Conservation (phyloP, 1,140 invertebrate genomes). For the Trigoniulus corallinus region DNA sequence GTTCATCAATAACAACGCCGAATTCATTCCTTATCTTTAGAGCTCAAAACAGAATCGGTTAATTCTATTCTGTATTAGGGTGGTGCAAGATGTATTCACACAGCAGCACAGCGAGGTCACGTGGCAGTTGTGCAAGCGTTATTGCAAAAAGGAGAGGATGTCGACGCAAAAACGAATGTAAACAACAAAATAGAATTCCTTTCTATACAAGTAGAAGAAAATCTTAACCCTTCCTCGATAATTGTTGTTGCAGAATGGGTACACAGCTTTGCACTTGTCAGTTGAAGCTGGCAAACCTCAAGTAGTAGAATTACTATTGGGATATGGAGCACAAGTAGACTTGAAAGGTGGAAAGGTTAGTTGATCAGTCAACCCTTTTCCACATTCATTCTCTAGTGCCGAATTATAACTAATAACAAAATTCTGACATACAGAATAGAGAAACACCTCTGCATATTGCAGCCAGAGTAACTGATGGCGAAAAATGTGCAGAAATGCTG, state of each 20-base stretch:
- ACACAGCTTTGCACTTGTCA: constrained; percentile 96
- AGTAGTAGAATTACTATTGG: constrained; percentile 89
- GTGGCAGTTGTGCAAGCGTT: constrained; percentile 93
- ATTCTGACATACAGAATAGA: constrained; percentile 40
- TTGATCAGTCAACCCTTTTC: neutral
- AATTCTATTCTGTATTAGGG: no score
- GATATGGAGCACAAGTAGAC: constrained; percentile 92
- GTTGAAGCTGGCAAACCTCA: constrained; percentile 88
- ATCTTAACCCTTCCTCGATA: no score
- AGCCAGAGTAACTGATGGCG: constrained; percentile 76
- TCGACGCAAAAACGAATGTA: constrained; percentile 86
- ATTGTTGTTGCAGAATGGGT: constrained; percentile 60
- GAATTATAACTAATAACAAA: no score
- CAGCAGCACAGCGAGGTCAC: constrained; percentile 80
- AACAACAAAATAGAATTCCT: constrained; percentile 18
- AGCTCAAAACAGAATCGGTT: no score
- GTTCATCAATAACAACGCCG: no score
- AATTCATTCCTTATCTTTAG: no score
- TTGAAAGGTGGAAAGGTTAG: constrained; percentile 51
- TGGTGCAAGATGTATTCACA: constrained; percentile 79
- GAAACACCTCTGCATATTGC: constrained; percentile 94
- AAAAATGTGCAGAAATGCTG: constrained; percentile 91
- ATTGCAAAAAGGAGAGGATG: constrained; percentile 86
- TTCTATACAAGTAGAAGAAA: neutral
- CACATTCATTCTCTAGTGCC: neutral